Conservation (phyloP, 2,113 vertebrate genomes). For the Psammodynastes pulverulentus region DNA sequence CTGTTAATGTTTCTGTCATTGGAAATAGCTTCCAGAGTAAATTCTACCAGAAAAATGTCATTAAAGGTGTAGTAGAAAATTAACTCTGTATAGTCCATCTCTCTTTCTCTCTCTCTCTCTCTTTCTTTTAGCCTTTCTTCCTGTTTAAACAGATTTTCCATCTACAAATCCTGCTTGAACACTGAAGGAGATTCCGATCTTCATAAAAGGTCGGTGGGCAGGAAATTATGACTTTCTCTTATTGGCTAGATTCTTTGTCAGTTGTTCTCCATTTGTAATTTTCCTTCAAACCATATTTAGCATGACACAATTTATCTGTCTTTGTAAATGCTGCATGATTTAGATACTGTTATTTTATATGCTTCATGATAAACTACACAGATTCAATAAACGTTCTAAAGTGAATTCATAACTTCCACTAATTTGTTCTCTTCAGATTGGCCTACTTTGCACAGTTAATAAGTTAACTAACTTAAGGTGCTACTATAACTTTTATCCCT, state of each 20-base stretch:
- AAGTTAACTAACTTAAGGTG: not conserved
- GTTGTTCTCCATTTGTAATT: not conserved
- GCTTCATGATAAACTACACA: not conserved
- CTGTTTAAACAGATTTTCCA: not conserved
- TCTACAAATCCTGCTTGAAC: not conserved
- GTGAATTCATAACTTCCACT: not conserved
- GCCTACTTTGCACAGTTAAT: not conserved
- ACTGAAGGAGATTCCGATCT: not conserved
- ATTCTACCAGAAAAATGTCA: not conserved
- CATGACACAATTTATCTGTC: not conserved
- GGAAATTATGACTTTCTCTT: not conserved
- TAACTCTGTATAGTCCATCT: not conserved
- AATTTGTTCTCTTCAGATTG: not conserved
- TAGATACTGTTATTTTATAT: not conserved
- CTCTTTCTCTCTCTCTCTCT: not conserved
- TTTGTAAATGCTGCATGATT: not conserved
- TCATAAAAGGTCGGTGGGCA: not conserved
- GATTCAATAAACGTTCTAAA: not conserved
- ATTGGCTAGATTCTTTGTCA: not conserved
- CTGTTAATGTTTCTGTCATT: not conserved
- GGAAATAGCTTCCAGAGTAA: not conserved
- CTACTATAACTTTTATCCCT: not conserved
- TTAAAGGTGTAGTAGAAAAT: not conserved
- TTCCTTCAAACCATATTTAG: not conserved
- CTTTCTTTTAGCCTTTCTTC: not conserved